A percentile compares a stretch with the other conserved stretches of the same genome.
phyloP scores from a whole-genome alignment of 2,113 vertebrate genomes.

The Thymallus thymallus region DNA sequence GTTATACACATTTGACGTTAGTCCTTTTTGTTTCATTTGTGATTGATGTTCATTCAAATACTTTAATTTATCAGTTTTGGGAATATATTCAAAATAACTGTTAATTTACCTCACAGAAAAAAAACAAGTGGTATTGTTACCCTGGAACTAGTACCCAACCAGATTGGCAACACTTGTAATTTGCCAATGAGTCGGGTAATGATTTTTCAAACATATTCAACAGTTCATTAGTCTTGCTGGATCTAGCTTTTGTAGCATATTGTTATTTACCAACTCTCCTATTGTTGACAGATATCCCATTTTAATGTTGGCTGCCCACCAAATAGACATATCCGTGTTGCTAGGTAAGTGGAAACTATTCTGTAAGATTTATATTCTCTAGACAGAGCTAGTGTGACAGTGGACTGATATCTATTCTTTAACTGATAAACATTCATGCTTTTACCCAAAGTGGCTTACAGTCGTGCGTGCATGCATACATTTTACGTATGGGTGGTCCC shows the following conservation, averaged over 20 bases:
- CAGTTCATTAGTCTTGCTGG: background rate
- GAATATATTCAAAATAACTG: background rate
- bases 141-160: slow-evolving; percentile 17
- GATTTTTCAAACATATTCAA: background rate
- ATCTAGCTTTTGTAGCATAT: background rate
- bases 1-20: slow-evolving; percentile 7
- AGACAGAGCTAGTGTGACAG: background rate
- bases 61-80: too few species aligned
- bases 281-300: slow-evolving; percentile 18
- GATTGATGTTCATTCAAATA: background rate
- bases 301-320: slow-evolving; percentile 25
- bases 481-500: too few species aligned
- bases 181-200: background rate
- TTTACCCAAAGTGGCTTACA: too few species aligned
- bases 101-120: background rate
- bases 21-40: background rate
- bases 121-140: slow-evolving; percentile 11
- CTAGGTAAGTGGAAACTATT: background rate
- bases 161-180: slow-evolving; percentile 24
- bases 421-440: too few species aligned
- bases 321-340: slow-evolving; percentile 22
- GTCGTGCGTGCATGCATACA: too few species aligned
- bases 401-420: too few species aligned
- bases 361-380: background rate
- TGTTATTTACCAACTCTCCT: background rate